Base-by-base conservation (phyloP, 2,888 invertebrate genomes). In the Torymus auratus region DNA sequence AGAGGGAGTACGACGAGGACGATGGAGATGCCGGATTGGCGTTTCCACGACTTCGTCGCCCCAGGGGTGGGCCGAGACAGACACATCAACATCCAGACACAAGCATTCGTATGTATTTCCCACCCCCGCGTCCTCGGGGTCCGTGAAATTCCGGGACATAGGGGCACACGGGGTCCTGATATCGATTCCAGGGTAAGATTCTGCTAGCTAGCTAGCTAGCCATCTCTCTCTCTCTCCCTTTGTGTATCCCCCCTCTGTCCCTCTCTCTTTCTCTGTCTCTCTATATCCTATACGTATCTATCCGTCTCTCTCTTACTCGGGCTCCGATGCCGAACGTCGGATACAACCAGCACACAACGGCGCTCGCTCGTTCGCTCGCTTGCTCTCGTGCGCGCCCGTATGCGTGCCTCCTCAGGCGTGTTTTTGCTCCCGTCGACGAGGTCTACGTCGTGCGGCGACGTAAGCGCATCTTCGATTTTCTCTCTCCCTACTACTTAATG, bases 121-220 rank as follows among this genome's bases (percentile, higher is more conserved):
- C 7, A 7, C 7, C 41, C 7, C 1, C 41, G 7, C 41, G 7
- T 41, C 41, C 41, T 41, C 7, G 41, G 41, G 41, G 41, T 7
- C 7, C 5, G 7, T 41, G 7, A 7, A 41, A 10, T 4, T 41
- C 41, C 41, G 67, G 67, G 71, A 65, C 69, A 50, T 65, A 28
- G 41, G 41, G 41, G 7, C 12, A 62, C 71, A 65, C 55, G 72
- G 28, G 67, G 10, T 74, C 72, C 62, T 71, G 81, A 72, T 81
- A 81, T 81, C 81, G 81, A 81, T 81, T 81, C 78, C 65, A 60
- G 68, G 56, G 73, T 72, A 79, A 81, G 68, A 81, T 81, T 81
- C 69, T 72, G 69, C 69, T 58, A 55, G 56, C 70, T 62, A 13
- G 50, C 73, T 76, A 50, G 53, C 20, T 72, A 50, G 53, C 15